Evolutionary conservation across 2,888 invertebrate genomes (phyloP).

Genomic region (Pecten maximus): DNA sequence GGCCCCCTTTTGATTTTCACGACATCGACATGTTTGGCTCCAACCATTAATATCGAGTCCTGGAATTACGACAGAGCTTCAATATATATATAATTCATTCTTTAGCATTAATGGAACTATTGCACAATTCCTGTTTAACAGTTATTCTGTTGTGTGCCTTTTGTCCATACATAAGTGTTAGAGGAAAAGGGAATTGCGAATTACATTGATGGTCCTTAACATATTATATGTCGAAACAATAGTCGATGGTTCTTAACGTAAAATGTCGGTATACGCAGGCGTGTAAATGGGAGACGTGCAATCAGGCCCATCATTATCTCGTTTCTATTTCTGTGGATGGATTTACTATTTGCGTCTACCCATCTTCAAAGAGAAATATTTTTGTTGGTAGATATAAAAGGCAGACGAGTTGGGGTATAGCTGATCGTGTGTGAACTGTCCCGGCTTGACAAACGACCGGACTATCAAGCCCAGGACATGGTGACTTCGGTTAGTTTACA

Average conservation of each 20-base stretch:
- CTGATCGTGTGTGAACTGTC: constrained; percentile 20
- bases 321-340: constrained; percentile 25
- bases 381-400: background rate
- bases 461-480: background rate
- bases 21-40: too few species aligned
- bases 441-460: background rate
- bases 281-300: background rate
- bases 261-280: background rate
- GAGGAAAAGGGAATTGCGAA: too few species aligned
- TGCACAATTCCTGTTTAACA: too few species aligned
- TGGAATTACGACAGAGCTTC: too few species aligned
- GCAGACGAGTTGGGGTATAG: background rate
- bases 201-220: background rate
- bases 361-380: constrained; percentile 28
- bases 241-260: background rate
- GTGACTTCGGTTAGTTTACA: background rate
- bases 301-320: background rate
- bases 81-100: too few species aligned
- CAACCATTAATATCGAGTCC: too few species aligned
- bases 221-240: background rate
- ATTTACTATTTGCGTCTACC: background rate
- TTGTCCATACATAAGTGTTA: too few species aligned
- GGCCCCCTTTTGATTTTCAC: too few species aligned
- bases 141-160: too few species aligned
- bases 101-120: too few species aligned